Evolutionary conservation across 1,140 invertebrate species (phyloP).

Genomic region (Rhagoletis pomonella): DNA sequence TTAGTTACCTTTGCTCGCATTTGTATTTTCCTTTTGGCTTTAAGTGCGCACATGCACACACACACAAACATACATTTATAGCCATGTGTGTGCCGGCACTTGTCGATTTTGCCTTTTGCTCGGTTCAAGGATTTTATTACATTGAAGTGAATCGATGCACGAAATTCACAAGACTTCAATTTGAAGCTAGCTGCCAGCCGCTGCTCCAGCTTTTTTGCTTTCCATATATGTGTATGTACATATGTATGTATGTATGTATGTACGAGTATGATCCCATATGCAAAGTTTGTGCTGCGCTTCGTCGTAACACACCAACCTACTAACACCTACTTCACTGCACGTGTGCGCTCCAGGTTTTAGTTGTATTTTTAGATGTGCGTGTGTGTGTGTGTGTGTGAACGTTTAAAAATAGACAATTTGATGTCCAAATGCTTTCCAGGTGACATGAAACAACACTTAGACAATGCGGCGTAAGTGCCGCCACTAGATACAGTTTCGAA

Average conservation of each 20-base stretch:
- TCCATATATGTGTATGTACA: slow-evolving; percentile 16
- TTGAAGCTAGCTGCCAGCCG: slow-evolving; percentile 69
- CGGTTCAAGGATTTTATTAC: slow-evolving; percentile 62
- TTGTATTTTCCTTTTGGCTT: neutral
- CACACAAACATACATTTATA: neutral
- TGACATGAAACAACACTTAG: slow-evolving; percentile 74
- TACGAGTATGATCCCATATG: neutral
- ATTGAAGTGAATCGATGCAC: slow-evolving; percentile 58
- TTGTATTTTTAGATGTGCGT: neutral
- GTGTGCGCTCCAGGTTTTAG: slow-evolving; percentile 12
- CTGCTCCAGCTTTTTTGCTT: neutral
- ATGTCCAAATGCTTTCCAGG: slow-evolving; percentile 74
- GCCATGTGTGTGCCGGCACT: neutral
- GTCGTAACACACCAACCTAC: neutral
- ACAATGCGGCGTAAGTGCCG: slow-evolving; percentile 60
- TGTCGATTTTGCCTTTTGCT: slow-evolving; percentile 40
- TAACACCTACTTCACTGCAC: slow-evolving; percentile 25
- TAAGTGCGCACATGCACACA: neutral
- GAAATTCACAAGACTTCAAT: slow-evolving; percentile 62
- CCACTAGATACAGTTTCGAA: slow-evolving; percentile 37
- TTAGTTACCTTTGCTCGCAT: neutral
- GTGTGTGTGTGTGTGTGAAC: neutral
- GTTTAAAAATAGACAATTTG: slow-evolving; percentile 72
- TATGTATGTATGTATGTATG: neutral
- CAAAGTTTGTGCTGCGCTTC: too few relatives aligned